phyloP scores from a whole-genome alignment of 2,888 invertebrate species.

The Microplitis manilae region DNA sequence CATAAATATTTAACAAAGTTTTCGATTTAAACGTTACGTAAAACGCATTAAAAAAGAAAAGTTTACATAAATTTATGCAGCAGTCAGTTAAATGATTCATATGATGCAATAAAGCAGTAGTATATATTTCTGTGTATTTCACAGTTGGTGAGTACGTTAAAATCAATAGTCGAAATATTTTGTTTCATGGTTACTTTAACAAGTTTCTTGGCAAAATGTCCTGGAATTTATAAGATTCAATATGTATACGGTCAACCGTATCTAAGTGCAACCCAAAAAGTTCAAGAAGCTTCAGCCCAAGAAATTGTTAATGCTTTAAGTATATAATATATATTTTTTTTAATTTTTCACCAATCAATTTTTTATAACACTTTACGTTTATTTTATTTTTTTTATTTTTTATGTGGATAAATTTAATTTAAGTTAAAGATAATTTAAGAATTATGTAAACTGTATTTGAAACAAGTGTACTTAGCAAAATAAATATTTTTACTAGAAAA shows the following conservation, averaged over 20 bases:
- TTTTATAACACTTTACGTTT: not conserved
- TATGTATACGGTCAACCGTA: not conserved
- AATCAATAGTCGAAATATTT: slow-evolving; percentile 24
- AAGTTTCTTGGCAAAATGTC: not conserved
- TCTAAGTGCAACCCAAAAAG: not conserved
- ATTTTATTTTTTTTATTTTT: not conserved
- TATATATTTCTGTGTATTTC: slow-evolving; percentile 3
- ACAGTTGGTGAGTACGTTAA: slow-evolving; percentile 14
- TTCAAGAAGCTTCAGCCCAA: not conserved
- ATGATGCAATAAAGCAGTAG: not conserved
- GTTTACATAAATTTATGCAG: not conserved
- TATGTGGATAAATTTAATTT: not conserved
- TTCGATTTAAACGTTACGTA: not conserved
- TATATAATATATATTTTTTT: not conserved
- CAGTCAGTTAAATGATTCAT: not conserved
- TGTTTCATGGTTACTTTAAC: not conserved
- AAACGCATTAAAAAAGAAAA: not conserved
- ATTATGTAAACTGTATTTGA: not conserved
- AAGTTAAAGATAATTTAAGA: not conserved
- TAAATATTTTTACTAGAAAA: not conserved
- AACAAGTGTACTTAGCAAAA: not conserved
- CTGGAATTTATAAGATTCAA: slow-evolving; percentile 4
- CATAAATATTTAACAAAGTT: not conserved
- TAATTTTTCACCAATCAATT: too few relatives aligned
- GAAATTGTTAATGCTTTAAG: not conserved